Conservation (phyloP, 2,113 vertebrate species). For the Peromyscus polionotus region DNA sequence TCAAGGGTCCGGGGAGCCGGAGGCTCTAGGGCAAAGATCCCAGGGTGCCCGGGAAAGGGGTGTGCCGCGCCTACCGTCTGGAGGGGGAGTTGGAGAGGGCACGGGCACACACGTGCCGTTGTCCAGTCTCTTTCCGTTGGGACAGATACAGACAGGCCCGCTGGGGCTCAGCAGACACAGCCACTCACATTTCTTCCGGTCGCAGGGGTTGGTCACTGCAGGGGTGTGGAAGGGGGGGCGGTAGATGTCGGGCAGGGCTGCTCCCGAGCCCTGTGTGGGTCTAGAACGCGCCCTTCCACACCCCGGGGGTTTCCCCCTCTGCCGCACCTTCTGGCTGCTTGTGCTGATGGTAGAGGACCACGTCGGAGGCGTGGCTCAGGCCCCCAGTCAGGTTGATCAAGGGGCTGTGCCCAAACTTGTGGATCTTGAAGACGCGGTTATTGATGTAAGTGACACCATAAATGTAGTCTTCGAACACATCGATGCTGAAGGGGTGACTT, state of each 20-base stretch:
- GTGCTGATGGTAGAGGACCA: conserved; percentile 96
- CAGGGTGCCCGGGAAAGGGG: fast-evolving
- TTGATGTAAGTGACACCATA: conserved; percentile 98
- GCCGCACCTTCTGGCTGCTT: conserved; percentile 96
- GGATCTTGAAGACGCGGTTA: conserved; percentile 97
- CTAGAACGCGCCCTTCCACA: too few relatives aligned
- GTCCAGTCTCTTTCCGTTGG: conserved; percentile 94
- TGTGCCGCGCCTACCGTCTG: conserved; percentile 89
- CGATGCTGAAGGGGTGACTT: conserved; percentile 97
- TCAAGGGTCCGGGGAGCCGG: neutral
- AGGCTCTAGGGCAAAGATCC: neutral
- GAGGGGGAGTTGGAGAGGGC: conserved; percentile 90
- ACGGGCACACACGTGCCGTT: conserved; percentile 95
- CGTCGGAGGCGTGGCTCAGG: conserved; percentile 96
- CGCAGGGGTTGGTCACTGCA: conserved; percentile 96
- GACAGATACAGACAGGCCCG: conserved; percentile 97
- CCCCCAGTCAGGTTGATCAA: conserved; percentile 95
- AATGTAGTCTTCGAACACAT: conserved; percentile 98
- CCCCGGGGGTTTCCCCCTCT: neutral
- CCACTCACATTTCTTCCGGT: conserved; percentile 98
- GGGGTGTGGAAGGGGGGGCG: neutral
- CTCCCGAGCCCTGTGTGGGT: neutral
- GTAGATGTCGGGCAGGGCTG: neutral
- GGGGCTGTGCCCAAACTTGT: conserved; percentile 95
- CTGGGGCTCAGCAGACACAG: conserved; percentile 97